Conservation (phyloP, 2,113 vertebrate species). For the Chunga burmeisteri region DNA sequence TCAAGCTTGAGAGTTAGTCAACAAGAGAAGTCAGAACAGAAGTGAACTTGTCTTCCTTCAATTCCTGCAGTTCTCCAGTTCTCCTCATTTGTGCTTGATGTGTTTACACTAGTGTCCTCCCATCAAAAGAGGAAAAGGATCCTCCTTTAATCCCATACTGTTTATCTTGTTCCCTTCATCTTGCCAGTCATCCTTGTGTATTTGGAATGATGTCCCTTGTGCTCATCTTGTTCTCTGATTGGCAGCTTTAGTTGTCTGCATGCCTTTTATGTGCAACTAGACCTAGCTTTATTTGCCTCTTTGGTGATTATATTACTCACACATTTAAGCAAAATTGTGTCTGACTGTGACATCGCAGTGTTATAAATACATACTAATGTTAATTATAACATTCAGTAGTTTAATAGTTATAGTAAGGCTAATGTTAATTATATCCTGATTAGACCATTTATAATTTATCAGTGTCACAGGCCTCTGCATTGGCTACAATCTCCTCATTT, state of each 20-base stretch:
- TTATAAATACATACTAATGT: not conserved
- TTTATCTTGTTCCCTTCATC: not conserved
- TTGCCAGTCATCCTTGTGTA: not conserved
- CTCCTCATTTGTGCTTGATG: not conserved
- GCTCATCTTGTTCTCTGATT: not conserved
- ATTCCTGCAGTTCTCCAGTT: not conserved
- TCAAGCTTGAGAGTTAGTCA: not conserved
- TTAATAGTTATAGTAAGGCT: not conserved
- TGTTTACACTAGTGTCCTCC: accelerated
- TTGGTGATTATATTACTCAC: not conserved
- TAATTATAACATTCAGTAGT: not conserved
- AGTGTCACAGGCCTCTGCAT: not conserved
- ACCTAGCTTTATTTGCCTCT: not conserved
- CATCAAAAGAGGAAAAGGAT: not conserved
- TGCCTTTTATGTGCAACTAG: not conserved
- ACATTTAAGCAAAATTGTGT: not conserved
- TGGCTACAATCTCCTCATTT: not conserved
- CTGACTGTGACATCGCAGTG: not conserved
- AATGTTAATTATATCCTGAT: not conserved
- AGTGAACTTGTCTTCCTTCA: not conserved
- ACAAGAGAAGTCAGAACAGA: not conserved
- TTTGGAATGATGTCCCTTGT: not conserved
- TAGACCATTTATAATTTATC: not conserved
- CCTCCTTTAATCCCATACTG: not conserved
- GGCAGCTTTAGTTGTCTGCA: not conserved